Conservation (phyloP, 2,888 invertebrate species). For the Chironomus tentans region DNA sequence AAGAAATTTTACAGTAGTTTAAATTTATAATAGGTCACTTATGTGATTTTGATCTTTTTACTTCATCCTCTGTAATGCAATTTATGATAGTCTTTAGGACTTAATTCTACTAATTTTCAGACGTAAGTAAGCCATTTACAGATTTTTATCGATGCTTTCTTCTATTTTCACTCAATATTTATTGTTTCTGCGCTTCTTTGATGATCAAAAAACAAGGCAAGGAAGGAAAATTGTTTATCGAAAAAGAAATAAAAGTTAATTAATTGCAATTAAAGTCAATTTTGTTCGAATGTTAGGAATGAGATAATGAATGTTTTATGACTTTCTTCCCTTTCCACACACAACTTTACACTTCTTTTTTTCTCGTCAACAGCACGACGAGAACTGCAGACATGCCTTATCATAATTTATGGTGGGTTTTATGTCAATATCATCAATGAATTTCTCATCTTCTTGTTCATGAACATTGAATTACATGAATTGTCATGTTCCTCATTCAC, state of each 20-base stretch:
- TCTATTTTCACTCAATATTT: background rate
- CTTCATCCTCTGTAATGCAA: background rate
- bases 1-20: background rate
- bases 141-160: background rate
- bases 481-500: too few relatives aligned
- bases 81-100: background rate
- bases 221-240: background rate
- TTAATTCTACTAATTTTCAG: background rate
- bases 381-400: background rate
- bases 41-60: background rate
- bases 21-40: conserved; percentile 9
- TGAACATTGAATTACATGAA: too few relatives aligned
- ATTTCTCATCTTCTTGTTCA: too few relatives aligned
- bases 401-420: background rate
- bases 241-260: background rate
- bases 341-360: too few relatives aligned
- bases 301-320: conserved; percentile 1
- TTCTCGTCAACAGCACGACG: too few relatives aligned
- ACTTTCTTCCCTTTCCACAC: conserved; percentile 9
- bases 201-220: background rate
- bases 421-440: too few relatives aligned
- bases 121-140: background rate
- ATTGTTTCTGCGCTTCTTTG: background rate
- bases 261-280: conserved; percentile 2
- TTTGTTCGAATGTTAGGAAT: background rate